A percentile compares a stretch with the other conserved stretches of the same genome.
phyloP scores from a whole-genome alignment of 30 jellyfish, hydroid and myxozoan species.

The Catostylus mosaicus region DNA sequence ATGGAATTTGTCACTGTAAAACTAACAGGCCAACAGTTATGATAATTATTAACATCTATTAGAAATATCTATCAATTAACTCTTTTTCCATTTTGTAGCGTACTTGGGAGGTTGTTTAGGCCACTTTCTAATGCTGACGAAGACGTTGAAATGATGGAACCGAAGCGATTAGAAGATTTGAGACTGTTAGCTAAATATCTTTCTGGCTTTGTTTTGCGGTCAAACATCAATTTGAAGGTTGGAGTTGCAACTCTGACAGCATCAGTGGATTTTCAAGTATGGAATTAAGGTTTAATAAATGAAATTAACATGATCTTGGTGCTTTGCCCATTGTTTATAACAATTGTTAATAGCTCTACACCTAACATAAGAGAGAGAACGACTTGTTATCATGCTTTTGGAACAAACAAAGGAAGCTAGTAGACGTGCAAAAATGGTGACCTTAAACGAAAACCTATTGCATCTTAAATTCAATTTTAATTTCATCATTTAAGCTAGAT shows the following conservation, averaged over 20 bases:
- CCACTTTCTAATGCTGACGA: background rate
- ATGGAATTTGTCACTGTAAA: too few relatives aligned
- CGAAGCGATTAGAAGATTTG: slow-evolving; percentile 45
- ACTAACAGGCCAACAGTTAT: too few relatives aligned
- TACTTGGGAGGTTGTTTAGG: slow-evolving; percentile 45
- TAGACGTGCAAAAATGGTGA: too few relatives aligned
- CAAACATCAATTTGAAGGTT: slow-evolving; percentile 37
- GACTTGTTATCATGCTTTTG: too few relatives aligned
- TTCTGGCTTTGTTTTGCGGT: slow-evolving; percentile 29
- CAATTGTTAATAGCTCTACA: too few relatives aligned
- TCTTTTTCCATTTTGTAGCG: slow-evolving; percentile 11
- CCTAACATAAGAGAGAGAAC: too few relatives aligned
- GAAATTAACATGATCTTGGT: background rate
- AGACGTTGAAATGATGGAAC: slow-evolving; percentile 54
- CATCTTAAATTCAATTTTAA: too few relatives aligned
- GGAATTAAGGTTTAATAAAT: background rate
- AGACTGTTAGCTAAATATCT: slow-evolving; percentile 42
- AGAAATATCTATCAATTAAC: background rate
- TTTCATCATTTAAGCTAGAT: too few relatives aligned
- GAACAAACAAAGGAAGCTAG: too few relatives aligned
- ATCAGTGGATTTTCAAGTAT: slow-evolving; percentile 45
- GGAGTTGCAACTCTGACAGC: slow-evolving; percentile 50
- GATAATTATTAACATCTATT: background rate
- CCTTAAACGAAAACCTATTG: too few relatives aligned
- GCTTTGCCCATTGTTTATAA: too few relatives aligned